Base-by-base conservation (phyloP, 2,113 vertebrate genomes). In the Mola mola region DNA sequence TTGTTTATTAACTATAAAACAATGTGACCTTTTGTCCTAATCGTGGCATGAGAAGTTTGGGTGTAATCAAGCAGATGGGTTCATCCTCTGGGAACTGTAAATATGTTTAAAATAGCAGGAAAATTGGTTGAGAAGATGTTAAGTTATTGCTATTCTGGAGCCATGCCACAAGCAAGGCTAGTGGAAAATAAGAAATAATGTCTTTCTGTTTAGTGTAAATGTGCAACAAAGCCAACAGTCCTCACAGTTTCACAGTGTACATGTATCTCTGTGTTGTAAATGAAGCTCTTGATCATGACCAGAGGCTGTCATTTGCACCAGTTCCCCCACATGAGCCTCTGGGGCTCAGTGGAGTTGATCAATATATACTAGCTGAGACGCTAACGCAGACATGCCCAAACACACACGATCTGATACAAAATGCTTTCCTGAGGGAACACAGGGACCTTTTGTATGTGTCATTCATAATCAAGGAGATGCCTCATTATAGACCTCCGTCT, bases 361-460 rank as follows among this genome's bases (percentile, higher is more conserved):
- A 66, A 81, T 81, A 62, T 5, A 56, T 56, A 58, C 34, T 38
- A 83, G 69, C 48, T 42, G 41, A 55, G 33, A 48, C 41, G 63
- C 59, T 33, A 52, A 66, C 53, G 49, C 57, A 50, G 25, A 5
- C 43, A 15, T 8, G 6, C 48, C 48, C 70, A 63, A 43, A 73
- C 58, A 58, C 70, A 66, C 82, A 61, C 61, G 48, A 78, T 64
- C 57, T 24, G 43, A 66, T 41, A 66, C 48, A 50, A 16, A 75
- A 62, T 28, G 17, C 13, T 4, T 40, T 67, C 33, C 61, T 66
- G 38, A 31, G 19, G 51, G 60, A 74, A 68, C 75, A 78, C 60
- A 67, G 71, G 52, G 55, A 31, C 62, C 69, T 67, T 87, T 82
- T 86, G 84, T 82, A 38, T 21, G 67, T 41, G 78, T 68, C 56